phyloP scores from a whole-genome alignment of 2,888 invertebrate genomes.

The Heteromurus nitidus region DNA sequence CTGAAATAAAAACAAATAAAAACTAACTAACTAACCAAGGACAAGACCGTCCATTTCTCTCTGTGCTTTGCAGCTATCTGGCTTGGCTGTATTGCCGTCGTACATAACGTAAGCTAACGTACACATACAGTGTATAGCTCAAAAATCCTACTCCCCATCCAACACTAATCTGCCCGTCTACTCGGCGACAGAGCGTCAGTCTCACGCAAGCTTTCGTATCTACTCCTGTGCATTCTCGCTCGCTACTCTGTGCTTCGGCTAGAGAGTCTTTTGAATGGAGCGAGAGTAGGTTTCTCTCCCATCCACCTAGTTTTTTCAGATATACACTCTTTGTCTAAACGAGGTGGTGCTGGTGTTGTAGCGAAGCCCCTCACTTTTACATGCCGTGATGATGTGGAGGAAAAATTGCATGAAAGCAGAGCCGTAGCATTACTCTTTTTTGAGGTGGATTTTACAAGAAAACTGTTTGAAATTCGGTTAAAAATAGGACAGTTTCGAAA shows the following conservation, averaged over 20 bases:
- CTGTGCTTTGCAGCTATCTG: constrained; percentile 22
- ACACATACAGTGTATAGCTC: not conserved
- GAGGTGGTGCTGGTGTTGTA: too few species aligned
- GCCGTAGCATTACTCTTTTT: constrained; percentile 36
- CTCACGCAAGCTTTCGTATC: too few species aligned
- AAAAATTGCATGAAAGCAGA: constrained; percentile 44
- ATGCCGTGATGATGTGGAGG: constrained; percentile 51
- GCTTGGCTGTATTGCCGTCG: too few species aligned
- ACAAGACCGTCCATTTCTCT: constrained; percentile 1
- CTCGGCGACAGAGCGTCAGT: too few species aligned
- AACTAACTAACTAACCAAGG: not conserved
- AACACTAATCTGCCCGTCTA: too few species aligned
- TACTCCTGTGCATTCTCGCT: too few species aligned
- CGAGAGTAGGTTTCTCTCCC: not conserved
- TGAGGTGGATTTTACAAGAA: constrained; percentile 22
- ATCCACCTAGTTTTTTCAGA: not conserved
- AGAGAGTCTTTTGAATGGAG: not conserved
- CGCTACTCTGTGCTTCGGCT: too few species aligned
- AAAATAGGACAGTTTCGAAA: constrained; percentile 27
- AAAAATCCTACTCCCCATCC: constrained; percentile 1
- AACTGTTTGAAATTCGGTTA: constrained; percentile 11
- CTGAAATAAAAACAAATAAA: too few species aligned
- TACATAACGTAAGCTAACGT: too few species aligned
- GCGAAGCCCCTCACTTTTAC: constrained; percentile 22
- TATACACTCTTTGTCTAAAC: constrained; percentile 3